A percentile compares a stretch with the other conserved stretches of the same genome.
These are phyloP conservation scores for Beris morrisii DNA, from an alignment of 2,888 invertebrate genomes.

Conservation along the genomic window DNA sequence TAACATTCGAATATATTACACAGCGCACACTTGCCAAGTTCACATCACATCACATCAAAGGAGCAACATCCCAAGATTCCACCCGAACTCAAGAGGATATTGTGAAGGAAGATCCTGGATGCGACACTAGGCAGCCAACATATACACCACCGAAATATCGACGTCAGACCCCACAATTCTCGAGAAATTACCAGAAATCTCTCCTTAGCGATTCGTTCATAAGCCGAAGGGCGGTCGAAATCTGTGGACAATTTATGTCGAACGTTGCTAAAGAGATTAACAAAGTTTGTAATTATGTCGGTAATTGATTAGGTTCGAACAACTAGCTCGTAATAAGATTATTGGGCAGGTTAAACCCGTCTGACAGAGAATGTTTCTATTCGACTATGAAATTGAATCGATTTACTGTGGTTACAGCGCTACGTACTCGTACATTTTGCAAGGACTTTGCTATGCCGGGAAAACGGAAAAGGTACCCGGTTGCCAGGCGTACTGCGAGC, in stretches of 20 bases:
- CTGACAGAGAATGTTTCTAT: constrained; percentile 43
- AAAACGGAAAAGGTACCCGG: constrained; percentile 6
- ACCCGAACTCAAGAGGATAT: too few species aligned
- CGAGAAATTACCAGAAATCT: too few species aligned
- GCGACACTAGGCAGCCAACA: too few species aligned
- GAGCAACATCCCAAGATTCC: too few species aligned
- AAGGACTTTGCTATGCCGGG: constrained; percentile 13
- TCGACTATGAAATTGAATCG: constrained; percentile 51
- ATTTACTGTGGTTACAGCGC: constrained; percentile 43
- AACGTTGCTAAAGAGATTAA: constrained; percentile 52
- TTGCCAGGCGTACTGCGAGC: constrained; percentile 1
- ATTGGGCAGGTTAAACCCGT: constrained; percentile 45
- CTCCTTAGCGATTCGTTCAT: neutral
- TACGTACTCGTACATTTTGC: constrained; percentile 20
- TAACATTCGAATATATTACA: too few species aligned
- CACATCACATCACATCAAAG: too few species aligned
- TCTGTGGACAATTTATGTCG: constrained; percentile 37
- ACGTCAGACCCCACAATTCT: too few species aligned
- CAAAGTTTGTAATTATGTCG: constrained; percentile 57
- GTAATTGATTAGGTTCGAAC: constrained; percentile 59
- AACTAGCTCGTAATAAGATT: constrained; percentile 58
- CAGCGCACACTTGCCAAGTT: too few species aligned
- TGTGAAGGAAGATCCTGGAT: too few species aligned
- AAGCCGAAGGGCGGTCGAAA: constrained; percentile 18
- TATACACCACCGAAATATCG: too few species aligned